Base-by-base conservation (phyloP, 1,140 invertebrate genomes). In the Eupristina koningsbergeri region DNA sequence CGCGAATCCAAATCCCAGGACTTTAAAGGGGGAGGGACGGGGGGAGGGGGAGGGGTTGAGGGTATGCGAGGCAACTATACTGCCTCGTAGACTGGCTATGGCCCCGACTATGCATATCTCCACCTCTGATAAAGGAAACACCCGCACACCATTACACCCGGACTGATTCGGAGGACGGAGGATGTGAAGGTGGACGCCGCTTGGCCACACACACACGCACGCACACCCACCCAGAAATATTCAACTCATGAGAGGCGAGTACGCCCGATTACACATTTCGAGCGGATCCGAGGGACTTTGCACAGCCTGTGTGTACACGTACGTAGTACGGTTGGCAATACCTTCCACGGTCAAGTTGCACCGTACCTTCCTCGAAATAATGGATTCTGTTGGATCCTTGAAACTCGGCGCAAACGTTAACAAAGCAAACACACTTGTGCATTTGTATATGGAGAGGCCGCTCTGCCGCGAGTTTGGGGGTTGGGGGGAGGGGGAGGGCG, bases 311-410 rank as follows among this genome's bases (percentile, higher is more conserved):
- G 47, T 50, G 26, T 13, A 41, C 36, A 15, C 39, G 15, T 64
- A 69, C 36, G 61, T 6, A 26, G 15, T 64, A 69, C 36, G 61
- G 34, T 50, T 15, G 31, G 47, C 36, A 53, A 58, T 69, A 9
- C 58, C 15, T 36, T 58, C 41, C 29, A 50, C 47, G 75, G 47
- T 71, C 47, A 83, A 83, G 76, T 74, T 84, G 63, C 47, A 58
- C 34, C 31, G 26, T 26, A 3, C 17, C n/a, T 39, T 34, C 64
- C 22, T 34, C 50, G 64, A 79, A 83, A 83, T 84, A 80, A 79
- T 84, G 69, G 69, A 84, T 80, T 84, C 53, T 39, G 39, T 74
- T 84, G 77, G 69, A 79, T 80, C 77, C 47, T 69, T 41, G 39
- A 64, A 76, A 39, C 69, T 58, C 41, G 22, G 22, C 8, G 58